Percentiles rank a stretch among this genome's conserved stretches.
phyloP scores from a whole-genome alignment of 1,140 invertebrate genomes.

The Brachionus sp. region DNA sequence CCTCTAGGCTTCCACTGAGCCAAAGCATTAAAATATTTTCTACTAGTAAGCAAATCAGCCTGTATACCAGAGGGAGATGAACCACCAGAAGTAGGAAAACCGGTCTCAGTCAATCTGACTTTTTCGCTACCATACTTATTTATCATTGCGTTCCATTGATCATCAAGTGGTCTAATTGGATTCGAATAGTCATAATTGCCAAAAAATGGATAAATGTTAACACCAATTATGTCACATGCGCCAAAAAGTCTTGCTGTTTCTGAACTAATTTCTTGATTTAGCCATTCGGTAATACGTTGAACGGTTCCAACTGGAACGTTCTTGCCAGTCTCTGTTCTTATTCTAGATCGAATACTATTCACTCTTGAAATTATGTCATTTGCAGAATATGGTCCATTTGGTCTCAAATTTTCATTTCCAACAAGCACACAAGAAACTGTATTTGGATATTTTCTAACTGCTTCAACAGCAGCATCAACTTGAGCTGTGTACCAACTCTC shows the following conservation, averaged over 20 bases:
- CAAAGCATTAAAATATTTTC: background rate
- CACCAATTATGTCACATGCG: background rate
- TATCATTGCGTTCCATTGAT: background rate
- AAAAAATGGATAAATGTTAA: conserved; percentile 20
- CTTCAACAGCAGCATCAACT: background rate
- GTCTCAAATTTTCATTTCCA: background rate
- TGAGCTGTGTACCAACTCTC: background rate
- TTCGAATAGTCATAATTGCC: conserved; percentile 6
- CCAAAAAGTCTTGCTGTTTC: background rate
- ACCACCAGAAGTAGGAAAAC: background rate
- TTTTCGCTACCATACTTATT: background rate
- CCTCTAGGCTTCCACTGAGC: background rate
- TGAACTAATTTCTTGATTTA: background rate
- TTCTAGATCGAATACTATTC: background rate
- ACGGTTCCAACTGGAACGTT: background rate
- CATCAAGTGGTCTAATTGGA: background rate
- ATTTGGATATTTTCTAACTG: background rate
- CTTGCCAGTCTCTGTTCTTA: background rate
- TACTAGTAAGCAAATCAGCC: background rate
- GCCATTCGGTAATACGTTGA: conserved; percentile 2
- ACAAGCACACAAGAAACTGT: background rate
- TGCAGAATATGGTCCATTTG: conserved; percentile 9
- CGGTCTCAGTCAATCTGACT: background rate
- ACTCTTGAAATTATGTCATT: background rate
- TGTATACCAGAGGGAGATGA: background rate